These are phyloP conservation scores for Rhogogaster chlorosoma DNA, from an alignment of 2,888 invertebrate genomes.

Conservation along the genomic window DNA sequence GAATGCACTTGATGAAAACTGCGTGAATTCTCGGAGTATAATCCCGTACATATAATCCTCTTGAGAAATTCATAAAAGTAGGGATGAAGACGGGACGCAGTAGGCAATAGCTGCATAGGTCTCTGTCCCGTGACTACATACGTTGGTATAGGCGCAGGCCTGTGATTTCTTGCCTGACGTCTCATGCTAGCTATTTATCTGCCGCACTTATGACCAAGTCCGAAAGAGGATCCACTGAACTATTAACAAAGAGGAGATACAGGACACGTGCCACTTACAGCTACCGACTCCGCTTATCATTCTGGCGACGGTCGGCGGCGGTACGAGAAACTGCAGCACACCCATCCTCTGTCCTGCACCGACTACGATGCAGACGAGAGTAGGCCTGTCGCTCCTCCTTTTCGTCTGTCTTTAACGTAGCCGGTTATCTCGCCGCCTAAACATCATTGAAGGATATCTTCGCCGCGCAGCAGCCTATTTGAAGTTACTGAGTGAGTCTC, in stretches of 20 bases:
- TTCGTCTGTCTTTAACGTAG: conserved; percentile 44
- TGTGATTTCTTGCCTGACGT: conserved; percentile 27
- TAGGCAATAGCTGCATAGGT: neutral
- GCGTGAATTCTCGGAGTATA: neutral
- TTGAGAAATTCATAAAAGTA: neutral
- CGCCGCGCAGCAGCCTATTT: neutral
- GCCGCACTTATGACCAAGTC: conserved; percentile 35
- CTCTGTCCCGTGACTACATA: neutral
- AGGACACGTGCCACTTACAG: conserved; percentile 69
- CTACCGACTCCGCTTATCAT: conserved; percentile 52
- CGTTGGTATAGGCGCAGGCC: neutral
- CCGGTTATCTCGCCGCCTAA: conserved; percentile 55
- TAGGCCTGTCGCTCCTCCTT: conserved; percentile 5
- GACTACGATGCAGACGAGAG: conserved; percentile 44
- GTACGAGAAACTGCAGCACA: conserved; percentile 45
- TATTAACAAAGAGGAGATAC: conserved; percentile 43
- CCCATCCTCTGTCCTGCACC: conserved; percentile 46
- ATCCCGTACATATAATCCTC: neutral
- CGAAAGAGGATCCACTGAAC: conserved; percentile 47
- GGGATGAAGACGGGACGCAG: conserved; percentile 4
- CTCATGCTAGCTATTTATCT: conserved; percentile 43
- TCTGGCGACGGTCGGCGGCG: conserved; percentile 35
- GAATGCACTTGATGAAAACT: conserved; percentile 14
- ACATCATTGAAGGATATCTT: conserved; percentile 55
- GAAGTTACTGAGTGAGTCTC: neutral